Evolutionary conservation across 1,140 invertebrate genomes (phyloP).

Genomic region (Helicoverpa zea): DNA sequence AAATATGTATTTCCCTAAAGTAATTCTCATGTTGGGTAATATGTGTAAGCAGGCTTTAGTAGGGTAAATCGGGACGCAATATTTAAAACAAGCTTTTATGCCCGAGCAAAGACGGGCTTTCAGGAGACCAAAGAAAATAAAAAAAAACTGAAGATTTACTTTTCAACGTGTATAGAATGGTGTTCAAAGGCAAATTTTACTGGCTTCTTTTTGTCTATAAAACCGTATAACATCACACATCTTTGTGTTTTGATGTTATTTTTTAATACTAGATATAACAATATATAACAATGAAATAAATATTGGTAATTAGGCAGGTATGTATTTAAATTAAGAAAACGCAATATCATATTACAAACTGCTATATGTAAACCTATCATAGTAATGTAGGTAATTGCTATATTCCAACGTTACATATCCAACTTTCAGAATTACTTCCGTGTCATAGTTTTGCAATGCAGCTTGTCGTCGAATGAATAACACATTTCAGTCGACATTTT

Average conservation of each 20-base stretch:
- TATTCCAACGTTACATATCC: no score
- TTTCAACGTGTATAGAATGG: conserved; percentile 61
- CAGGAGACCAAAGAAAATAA: conserved; percentile 62
- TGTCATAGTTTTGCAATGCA: neutral
- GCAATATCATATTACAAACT: no score
- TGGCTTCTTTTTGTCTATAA: conserved; percentile 27
- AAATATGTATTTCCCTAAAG: conserved; percentile 61
- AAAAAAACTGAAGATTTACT: conserved; percentile 69
- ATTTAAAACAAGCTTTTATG: conserved; percentile 79
- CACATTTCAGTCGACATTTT: conserved; percentile 6
- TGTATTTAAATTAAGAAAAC: neutral
- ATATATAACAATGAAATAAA: no score
- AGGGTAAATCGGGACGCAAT: conserved; percentile 74
- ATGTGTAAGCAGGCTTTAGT: conserved; percentile 71
- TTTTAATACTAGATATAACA: no score
- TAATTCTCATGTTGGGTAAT: conserved; percentile 68
- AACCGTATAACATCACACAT: conserved; percentile 26
- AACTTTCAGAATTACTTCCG: neutral
- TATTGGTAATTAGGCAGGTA: neutral
- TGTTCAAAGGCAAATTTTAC: conserved; percentile 43
- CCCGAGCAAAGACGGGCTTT: conserved; percentile 69
- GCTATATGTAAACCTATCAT: no score
- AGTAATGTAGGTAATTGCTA: no score
- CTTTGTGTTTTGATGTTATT: conserved; percentile 13
- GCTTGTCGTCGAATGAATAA: neutral